Percentiles rank a stretch among this genome's conserved stretches.
These are phyloP conservation scores for Lamprologus speciosus DNA, from an alignment of 2,113 vertebrate genomes.

Conservation along the genomic window DNA sequence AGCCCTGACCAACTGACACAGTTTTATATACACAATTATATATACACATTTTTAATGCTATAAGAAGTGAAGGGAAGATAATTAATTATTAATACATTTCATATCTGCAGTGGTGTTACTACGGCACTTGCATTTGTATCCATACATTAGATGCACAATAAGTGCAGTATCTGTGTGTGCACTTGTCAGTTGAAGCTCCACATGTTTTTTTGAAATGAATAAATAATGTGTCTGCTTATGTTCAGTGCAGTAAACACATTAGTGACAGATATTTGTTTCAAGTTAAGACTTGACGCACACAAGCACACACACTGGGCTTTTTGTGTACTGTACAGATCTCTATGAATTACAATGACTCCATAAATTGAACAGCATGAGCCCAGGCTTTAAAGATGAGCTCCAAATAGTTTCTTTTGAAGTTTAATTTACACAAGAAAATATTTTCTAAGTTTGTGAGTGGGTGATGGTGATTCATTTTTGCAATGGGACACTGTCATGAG, in stretches of 20 bases:
- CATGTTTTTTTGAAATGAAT: not conserved
- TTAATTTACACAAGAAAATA: not conserved
- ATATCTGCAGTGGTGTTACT: not conserved
- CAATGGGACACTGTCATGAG: constrained; percentile 21
- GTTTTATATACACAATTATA: not conserved
- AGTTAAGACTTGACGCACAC: not conserved
- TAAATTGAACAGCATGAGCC: not conserved
- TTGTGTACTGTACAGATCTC: not conserved
- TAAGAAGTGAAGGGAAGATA: not conserved
- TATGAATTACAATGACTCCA: not conserved
- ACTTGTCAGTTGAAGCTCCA: not conserved
- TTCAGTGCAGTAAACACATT: not conserved
- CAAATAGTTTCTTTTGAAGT: not conserved
- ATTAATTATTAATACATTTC: not conserved
- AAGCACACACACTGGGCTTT: not conserved
- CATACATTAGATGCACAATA: not conserved
- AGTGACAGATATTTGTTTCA: not conserved
- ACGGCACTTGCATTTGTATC: not conserved
- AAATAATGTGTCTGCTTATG: not conserved
- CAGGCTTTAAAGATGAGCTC: not conserved
- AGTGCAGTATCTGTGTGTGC: not conserved
- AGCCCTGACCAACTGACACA: not conserved
- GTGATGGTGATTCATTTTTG: not conserved
- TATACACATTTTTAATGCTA: not conserved
- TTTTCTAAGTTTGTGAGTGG: not conserved